These are phyloP conservation scores for Tenodera sinensis DNA, from an alignment of 2,888 invertebrate genomes.

Conservation along the genomic window DNA sequence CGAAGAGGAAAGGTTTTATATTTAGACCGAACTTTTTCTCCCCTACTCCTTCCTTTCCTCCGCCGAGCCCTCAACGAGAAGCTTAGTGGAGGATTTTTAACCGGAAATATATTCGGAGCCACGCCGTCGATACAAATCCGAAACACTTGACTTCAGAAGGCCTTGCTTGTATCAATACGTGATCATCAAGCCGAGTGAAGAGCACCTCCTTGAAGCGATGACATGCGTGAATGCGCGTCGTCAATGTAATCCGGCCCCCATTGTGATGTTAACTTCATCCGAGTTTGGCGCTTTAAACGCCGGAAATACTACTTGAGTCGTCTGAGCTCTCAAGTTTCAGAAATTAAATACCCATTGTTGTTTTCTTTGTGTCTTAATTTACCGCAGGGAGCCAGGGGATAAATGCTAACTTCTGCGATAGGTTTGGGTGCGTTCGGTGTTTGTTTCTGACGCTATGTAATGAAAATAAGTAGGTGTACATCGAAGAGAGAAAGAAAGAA, in stretches of 20 bases:
- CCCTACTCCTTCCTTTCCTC: not conserved
- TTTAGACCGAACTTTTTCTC: slow-evolving; percentile 7
- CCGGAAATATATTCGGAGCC: not conserved
- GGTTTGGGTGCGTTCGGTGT: not conserved
- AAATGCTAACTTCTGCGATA: not conserved
- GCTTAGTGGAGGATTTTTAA: not conserved
- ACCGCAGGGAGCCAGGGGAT: not conserved
- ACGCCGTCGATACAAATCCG: slow-evolving; percentile 3
- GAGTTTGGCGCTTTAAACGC: not conserved
- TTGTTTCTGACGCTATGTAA: no score
- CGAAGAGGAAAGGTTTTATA: slow-evolving; percentile 1
- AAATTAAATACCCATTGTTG: slow-evolving; percentile 9
- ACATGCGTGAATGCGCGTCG: not conserved
- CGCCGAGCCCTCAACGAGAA: not conserved
- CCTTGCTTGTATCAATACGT: not conserved
- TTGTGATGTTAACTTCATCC: not conserved
- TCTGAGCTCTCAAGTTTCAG: slow-evolving; percentile 39
- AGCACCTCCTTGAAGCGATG: not conserved
- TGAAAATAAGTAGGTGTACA: no score
- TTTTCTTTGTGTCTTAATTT: not conserved
- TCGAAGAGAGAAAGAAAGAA: no score
- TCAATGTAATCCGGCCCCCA: not conserved
- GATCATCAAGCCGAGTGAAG: not conserved
- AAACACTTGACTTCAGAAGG: slow-evolving; percentile 11
- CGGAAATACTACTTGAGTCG: not conserved